These are phyloP conservation scores for Actinopyga echinites DNA, from an alignment of 53 echinoderm and acorn worm genomes.

Conservation along the genomic window DNA sequence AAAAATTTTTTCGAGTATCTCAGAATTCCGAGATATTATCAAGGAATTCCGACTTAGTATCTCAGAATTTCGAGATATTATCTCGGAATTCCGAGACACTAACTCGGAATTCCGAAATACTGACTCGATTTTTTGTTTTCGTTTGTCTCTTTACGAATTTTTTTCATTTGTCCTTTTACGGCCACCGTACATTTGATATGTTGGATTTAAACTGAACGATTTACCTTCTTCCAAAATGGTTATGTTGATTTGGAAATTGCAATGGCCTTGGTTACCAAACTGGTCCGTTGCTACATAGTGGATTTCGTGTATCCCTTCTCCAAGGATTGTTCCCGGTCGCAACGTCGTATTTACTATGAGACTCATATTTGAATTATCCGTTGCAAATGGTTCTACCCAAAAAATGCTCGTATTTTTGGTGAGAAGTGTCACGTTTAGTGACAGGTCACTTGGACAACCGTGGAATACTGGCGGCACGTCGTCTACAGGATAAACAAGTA, in stretches of 20 bases:
- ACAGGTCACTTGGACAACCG: slow-evolving; percentile 63
- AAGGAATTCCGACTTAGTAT: too few species aligned
- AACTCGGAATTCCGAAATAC: too few species aligned
- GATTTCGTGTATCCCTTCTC: slow-evolving; percentile 44
- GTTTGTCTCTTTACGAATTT: too few species aligned
- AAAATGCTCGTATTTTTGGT: slow-evolving; percentile 23
- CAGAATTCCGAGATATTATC: too few species aligned
- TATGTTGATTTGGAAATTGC: slow-evolving; percentile 61
- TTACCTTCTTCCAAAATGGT: background rate
- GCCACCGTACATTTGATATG: too few species aligned
- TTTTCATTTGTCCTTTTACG: too few species aligned
- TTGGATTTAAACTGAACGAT: too few species aligned
- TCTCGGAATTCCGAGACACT: too few species aligned
- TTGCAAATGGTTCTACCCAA: slow-evolving; percentile 67
- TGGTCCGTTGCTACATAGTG: slow-evolving; percentile 55
- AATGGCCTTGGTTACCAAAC: slow-evolving; percentile 57
- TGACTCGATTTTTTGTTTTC: too few species aligned
- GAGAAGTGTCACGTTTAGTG: slow-evolving; percentile 23
- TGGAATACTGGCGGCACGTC: slow-evolving; percentile 26
- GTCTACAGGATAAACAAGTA: background rate
- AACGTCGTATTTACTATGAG: slow-evolving; percentile 31
- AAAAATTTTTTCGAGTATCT: too few species aligned
- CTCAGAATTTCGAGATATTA: too few species aligned
- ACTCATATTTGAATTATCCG: slow-evolving; percentile 38
- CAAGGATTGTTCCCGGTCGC: slow-evolving; percentile 51